Evolutionary conservation across 1,140 invertebrate genomes (phyloP), one percentile per base, ranked within the genome.

Genomic region (Sminthurides bifidus): DNA sequence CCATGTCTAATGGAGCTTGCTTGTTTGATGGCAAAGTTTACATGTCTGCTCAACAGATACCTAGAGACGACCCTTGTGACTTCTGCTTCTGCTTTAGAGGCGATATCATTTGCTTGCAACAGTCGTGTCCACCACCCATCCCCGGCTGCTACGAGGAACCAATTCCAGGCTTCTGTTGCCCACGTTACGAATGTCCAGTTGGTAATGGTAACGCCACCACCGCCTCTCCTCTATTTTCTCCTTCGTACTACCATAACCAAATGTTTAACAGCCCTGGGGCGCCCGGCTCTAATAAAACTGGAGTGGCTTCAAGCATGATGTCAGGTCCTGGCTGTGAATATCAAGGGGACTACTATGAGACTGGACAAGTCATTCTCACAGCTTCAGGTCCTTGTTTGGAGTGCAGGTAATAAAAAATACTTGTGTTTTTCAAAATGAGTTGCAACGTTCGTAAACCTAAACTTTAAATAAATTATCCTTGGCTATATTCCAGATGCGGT

Each of bases 61-160:
- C 89, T 21, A 75, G 89, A 63, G 85, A 91, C 57, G 87, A 94
- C 75, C 87, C 90, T 27, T 94, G 91, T 68, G 89, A 93, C 68
- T 94, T 93, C 76, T 94, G 91, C 72, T 94, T 94, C 81, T 94
- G 91, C 76, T 94, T 93, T 76, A 79, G 90, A 71, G 89, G 88
- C 68, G 91, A 93, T 68, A 92, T 94, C 60, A 93, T 94, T 62
- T 94, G 91, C 66, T 73, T 94, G 38, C 89, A 93, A 72, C 91
- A 94, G 70, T 90, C 87, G 66, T 94, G 91, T 73, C 91, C 91
- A 48, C 89, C 89, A 27, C 91, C 91, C 43, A 91, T 92, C 62
- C 79, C 82, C 37, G 84, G 84, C 29, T 94, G 91, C 67, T 83
- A 84, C 68, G 85, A 92, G 70, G 89, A 92, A 73, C 82, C 85